Base-by-base conservation (phyloP, 2,888 invertebrate genomes). In the Brachypalpus laphriformis region DNA sequence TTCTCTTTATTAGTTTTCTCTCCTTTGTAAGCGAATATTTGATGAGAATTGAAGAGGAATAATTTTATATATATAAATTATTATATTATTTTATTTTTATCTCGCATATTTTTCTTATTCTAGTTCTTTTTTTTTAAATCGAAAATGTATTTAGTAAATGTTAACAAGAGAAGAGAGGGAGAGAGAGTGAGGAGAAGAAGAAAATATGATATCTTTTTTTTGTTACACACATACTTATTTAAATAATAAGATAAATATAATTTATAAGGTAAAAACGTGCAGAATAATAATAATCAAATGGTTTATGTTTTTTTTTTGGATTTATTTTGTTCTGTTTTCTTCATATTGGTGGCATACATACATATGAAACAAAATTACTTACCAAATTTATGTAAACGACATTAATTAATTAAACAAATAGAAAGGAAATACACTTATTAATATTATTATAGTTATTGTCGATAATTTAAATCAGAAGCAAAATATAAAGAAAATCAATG, bases 371-470 rank as follows among this genome's bases (percentile, higher is more conserved):
- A 65, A 49, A 80, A 65, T 54, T 68, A 68, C 70, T 75, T 85
- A 85, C 81, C 81, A 85, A 85, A 81, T 66, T 68, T 63, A 63
- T 80, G 66, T 74, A 72, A n/a, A 61, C 20, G 34, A 76, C 61
- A 59, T 71, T 47, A 31, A 45, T n/a, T n/a, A n/a, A n/a, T 71
- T 66, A 57, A 59, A 68, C 14, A 71, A 56, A 54, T 42, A 68
- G 61, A 61, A 72, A 56, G 61, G 37, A 78, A 66, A 80, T 78
- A 83, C 68, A 83, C 74, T 80, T 83, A 85, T 81, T 75, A 85
- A 85, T 71, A 83, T 72, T 78, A 82, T 76, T 76, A 65, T 70
- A 49, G 80, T 82, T 83, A 66, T 74, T 72, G 75, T 75, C 54
- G 51, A 59, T 71, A 71, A 80, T 83, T 47, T 71, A 61, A 72